Evolutionary conservation across 2,113 vertebrate species (phyloP).

Genomic region (Diadophis punctatus): DNA sequence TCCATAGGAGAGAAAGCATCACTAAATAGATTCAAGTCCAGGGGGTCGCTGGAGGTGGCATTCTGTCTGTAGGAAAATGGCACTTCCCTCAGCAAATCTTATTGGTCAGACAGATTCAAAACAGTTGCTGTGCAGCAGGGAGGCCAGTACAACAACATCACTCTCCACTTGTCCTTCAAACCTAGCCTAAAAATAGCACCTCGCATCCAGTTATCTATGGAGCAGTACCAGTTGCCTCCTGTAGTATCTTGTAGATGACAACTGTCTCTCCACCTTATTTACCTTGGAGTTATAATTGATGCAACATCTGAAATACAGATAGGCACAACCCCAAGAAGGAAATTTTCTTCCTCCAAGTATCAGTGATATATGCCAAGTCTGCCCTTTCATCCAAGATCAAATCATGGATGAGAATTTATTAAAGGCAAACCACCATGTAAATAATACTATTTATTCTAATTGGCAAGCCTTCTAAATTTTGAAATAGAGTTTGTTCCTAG

Average conservation of each 20-base stretch:
- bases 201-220: neutral
- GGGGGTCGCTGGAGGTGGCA: neutral
- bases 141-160: neutral
- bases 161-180: neutral
- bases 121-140: neutral
- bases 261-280: neutral
- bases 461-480: neutral
- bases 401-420: neutral
- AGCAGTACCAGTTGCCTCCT: neutral
- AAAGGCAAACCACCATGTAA: neutral
- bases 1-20: neutral
- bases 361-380: neutral
- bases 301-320: neutral
- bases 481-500: neutral
- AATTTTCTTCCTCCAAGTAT: neutral
- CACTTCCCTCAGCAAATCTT: neutral
- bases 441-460: neutral
- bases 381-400: neutral
- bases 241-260: neutral
- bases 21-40: neutral
- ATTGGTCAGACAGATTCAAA: neutral
- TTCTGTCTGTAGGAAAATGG: neutral
- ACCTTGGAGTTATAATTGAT: neutral
- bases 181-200: neutral
- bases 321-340: neutral